A percentile compares a stretch with the other conserved stretches of the same genome.
Evolutionary conservation across 2,113 vertebrate species (phyloP).

Genomic region (Empidonax alnorum): DNA sequence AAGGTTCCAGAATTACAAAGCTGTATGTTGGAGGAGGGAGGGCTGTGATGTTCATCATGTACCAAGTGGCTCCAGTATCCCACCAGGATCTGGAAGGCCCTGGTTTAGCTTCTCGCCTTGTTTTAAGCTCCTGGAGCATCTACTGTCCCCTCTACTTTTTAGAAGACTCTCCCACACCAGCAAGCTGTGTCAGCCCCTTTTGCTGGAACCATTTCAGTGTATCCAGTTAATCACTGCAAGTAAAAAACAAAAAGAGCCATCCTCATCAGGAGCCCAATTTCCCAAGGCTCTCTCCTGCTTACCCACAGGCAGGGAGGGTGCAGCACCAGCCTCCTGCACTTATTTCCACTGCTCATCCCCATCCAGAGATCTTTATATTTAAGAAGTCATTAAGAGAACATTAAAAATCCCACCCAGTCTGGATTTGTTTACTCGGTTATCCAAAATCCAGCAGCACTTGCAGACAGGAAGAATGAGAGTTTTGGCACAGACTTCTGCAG

Average conservation of each 20-base stretch:
- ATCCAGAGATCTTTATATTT: neutral
- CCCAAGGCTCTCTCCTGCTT: accelerated
- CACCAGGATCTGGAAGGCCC: neutral
- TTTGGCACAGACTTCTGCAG: neutral
- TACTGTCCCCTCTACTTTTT: neutral
- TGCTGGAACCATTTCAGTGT: neutral
- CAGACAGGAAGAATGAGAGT: neutral
- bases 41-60: accelerated
- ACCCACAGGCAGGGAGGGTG: accelerated
- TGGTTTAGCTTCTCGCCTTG: neutral
- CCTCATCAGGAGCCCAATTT: accelerated
- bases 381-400: neutral
- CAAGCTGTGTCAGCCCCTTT: neutral
- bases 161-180: neutral
- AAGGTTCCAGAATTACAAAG: neutral
- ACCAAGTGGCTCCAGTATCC: neutral
- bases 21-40: neutral
- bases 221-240: neutral
- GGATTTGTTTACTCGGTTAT: neutral
- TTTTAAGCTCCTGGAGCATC: neutral
- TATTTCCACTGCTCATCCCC: neutral
- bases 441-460: neutral
- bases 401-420: too few species aligned
- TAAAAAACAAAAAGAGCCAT: neutral
- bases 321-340: neutral